Evolutionary conservation across 1,140 invertebrate species (phyloP).

Genomic region (Caenorhabditis inopinata): DNA sequence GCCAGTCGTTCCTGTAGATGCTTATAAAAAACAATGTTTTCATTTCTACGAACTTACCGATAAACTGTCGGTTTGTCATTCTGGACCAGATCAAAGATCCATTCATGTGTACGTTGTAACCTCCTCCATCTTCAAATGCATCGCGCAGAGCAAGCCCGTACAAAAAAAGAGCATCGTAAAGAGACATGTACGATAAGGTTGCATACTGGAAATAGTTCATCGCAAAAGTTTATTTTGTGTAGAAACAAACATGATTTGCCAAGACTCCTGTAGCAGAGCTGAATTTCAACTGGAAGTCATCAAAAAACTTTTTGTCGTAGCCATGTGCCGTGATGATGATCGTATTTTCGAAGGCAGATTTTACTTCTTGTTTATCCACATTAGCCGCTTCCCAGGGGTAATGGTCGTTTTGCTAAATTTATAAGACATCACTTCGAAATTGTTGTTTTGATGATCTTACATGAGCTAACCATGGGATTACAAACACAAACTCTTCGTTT

Average conservation of each 20-base stretch:
- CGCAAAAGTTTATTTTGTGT: too few relatives aligned
- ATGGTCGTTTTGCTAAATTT: slow-evolving; percentile 61
- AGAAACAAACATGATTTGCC: slow-evolving; percentile 55
- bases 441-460: slow-evolving; percentile 41
- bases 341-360: slow-evolving; percentile 59
- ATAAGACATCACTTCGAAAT: not conserved
- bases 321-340: slow-evolving; percentile 65
- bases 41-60: slow-evolving; percentile 37
- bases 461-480: slow-evolving; percentile 64
- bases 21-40: not conserved
- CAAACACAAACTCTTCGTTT: slow-evolving; percentile 60
- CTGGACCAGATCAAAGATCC: slow-evolving; percentile 61
- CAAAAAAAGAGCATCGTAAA: slow-evolving; percentile 64
- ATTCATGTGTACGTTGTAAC: slow-evolving; percentile 56
- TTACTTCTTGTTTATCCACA: slow-evolving; percentile 63
- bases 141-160: slow-evolving; percentile 64
- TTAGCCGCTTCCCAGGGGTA: slow-evolving; percentile 65
- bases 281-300: slow-evolving; percentile 62
- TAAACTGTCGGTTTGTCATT: slow-evolving; percentile 66
- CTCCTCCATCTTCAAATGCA: slow-evolving; percentile 61
- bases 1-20: slow-evolving; percentile 54
- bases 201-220: slow-evolving; percentile 64
- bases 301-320: slow-evolving; percentile 66
- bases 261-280: slow-evolving; percentile 61
- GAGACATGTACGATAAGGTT: slow-evolving; percentile 62